A percentile compares a stretch with the other conserved stretches of the same genome.
phyloP scores from a whole-genome alignment of 2,888 invertebrate species.

The Fragum whitleyi region DNA sequence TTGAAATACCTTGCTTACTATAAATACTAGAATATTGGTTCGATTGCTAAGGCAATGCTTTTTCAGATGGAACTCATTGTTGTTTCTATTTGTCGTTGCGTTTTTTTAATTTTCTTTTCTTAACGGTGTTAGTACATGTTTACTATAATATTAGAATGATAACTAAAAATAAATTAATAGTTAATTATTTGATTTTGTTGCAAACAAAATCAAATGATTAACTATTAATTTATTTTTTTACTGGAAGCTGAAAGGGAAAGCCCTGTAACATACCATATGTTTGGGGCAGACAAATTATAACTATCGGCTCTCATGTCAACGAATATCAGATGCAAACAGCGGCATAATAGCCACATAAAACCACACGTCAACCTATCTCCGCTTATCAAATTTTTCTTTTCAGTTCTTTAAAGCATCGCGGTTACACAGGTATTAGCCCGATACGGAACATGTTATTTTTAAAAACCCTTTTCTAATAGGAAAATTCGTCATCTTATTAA shows the following conservation, averaged over 20 bases:
- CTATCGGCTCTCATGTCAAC: conserved; percentile 64
- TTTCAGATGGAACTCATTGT: too few relatives aligned
- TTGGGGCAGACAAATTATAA: conserved; percentile 59
- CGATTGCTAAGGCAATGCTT: too few relatives aligned
- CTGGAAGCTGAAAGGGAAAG: neutral
- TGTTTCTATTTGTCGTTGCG: too few relatives aligned
- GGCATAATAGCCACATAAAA: conserved; percentile 61
- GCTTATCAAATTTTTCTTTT: conserved; percentile 58
- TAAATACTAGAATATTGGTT: too few relatives aligned
- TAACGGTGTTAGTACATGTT: too few relatives aligned
- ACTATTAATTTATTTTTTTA: too few relatives aligned
- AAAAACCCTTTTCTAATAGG: neutral
- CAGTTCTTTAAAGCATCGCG: conserved; percentile 51
- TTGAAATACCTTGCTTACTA: too few relatives aligned
- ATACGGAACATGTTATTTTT: neutral
- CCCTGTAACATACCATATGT: conserved; percentile 59
- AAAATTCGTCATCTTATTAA: neutral
- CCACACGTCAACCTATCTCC: conserved; percentile 56
- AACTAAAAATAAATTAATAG: too few relatives aligned
- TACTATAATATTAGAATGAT: too few relatives aligned
- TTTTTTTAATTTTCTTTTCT: too few relatives aligned
- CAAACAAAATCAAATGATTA: too few relatives aligned
- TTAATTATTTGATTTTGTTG: too few relatives aligned
- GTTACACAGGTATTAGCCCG: conserved; percentile 49
- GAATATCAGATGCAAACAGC: conserved; percentile 60